phyloP scores from a whole-genome alignment of 1,140 invertebrate species.

The Drosophila virilis region DNA sequence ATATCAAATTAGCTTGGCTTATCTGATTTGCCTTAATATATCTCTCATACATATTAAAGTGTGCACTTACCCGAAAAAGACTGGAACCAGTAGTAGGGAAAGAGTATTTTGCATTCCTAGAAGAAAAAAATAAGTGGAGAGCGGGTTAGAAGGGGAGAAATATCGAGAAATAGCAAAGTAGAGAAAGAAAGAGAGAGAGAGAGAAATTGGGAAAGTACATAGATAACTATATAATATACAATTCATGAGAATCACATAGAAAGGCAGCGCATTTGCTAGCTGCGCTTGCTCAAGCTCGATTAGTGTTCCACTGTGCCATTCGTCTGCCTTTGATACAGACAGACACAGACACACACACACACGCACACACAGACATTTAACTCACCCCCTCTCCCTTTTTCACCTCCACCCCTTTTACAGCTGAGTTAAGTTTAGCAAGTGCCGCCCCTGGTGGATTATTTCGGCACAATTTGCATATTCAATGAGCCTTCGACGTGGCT shows the following conservation, averaged over 20 bases:
- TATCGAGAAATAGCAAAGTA: background rate
- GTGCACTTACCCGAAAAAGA: too few species aligned
- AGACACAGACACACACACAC: conserved; percentile 2
- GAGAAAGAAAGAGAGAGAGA: background rate
- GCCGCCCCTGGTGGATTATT: conserved; percentile 54
- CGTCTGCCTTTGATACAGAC: conserved; percentile 5
- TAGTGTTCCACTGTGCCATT: conserved; percentile 15
- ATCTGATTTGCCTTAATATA: too few species aligned
- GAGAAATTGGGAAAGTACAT: background rate
- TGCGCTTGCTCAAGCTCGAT: too few species aligned
- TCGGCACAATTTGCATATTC: conserved; percentile 81
- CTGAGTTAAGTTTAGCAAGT: conserved; percentile 39
- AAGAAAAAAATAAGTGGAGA: too few species aligned
- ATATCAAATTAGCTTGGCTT: background rate
- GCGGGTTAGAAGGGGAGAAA: too few species aligned
- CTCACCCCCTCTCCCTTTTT: background rate
- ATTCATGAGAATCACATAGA: background rate
- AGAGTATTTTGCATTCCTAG: too few species aligned
- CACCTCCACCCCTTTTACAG: background rate
- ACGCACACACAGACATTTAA: conserved; percentile 13
- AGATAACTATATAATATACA: too few species aligned
- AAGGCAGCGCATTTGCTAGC: too few species aligned
- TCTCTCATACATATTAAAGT: too few species aligned
- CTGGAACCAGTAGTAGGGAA: too few species aligned
- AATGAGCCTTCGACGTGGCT: conserved; percentile 65